Conservation (phyloP, 2,797 vertebrate species). For the Erethizon dorsatum region DNA sequence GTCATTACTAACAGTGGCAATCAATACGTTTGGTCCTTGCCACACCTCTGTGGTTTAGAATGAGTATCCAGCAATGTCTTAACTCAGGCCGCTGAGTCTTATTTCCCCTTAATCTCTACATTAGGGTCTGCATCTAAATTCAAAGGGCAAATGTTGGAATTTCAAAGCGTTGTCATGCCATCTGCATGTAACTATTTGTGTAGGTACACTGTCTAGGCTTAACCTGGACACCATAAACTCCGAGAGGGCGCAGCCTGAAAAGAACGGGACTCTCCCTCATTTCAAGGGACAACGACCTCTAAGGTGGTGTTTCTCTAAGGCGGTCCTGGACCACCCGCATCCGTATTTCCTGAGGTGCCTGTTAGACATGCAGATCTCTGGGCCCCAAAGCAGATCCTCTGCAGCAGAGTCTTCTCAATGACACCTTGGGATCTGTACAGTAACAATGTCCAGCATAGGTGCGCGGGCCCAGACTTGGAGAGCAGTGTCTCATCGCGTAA, state of each 20-base stretch:
- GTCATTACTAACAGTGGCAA: background rate
- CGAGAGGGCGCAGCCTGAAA: conserved; percentile 80
- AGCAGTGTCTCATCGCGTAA: fast-evolving
- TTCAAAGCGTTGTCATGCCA: conserved; percentile 85
- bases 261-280: background rate
- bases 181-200: conserved; percentile 86
- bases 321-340: background rate
- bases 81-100: conserved; percentile 77
- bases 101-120: conserved; percentile 84
- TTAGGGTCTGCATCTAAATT: conserved; percentile 85
- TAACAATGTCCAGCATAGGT: background rate
- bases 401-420: background rate
- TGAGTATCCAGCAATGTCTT: conserved; percentile 83
- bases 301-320: background rate
- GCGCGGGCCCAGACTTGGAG: background rate
- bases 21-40: background rate
- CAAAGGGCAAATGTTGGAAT: conserved; percentile 85
- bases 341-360: background rate
- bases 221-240: background rate
- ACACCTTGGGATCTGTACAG: background rate
- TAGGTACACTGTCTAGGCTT: conserved; percentile 81
- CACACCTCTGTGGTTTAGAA: conserved; percentile 62
- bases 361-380: background rate
- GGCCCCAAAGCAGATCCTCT: background rate
- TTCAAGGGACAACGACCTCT: background rate